Conservation (phyloP, 2,113 vertebrate genomes). For the Vireo altiloquus region DNA sequence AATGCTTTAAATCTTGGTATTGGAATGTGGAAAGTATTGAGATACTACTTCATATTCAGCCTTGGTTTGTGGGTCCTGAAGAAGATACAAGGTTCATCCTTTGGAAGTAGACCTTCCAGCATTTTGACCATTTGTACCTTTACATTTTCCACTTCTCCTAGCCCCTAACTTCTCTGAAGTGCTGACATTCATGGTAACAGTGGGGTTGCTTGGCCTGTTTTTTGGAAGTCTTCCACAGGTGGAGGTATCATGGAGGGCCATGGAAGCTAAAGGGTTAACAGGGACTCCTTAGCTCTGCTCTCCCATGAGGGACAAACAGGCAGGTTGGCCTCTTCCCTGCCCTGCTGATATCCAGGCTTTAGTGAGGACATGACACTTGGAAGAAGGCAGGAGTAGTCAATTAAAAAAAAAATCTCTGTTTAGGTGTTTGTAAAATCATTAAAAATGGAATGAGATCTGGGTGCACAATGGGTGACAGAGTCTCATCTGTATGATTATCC, state of each 20-base stretch:
- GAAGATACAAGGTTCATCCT: not conserved
- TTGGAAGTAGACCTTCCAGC: not conserved
- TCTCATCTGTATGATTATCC: not conserved
- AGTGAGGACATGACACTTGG: not conserved
- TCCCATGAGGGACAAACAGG: not conserved
- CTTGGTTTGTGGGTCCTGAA: not conserved
- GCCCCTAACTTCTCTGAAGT: not conserved
- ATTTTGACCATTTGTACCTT: not conserved
- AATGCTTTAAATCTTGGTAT: not conserved
- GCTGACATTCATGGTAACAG: accelerated
- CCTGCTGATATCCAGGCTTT: not conserved
- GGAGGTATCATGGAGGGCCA: not conserved
- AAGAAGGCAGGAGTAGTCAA: not conserved
- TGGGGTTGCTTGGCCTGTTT: not conserved
- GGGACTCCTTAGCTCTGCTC: not conserved
- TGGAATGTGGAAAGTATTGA: not conserved
- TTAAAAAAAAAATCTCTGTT: not conserved
- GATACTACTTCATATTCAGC: not conserved
- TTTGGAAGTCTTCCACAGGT: not conserved
- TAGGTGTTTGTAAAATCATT: not conserved
- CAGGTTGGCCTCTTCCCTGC: not conserved
- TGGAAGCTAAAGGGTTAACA: not conserved
- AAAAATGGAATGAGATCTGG: not conserved
- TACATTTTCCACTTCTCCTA: not conserved
- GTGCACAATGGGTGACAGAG: not conserved